phyloP scores from a whole-genome alignment of 2,888 invertebrate species.

The Tenodera sinensis region DNA sequence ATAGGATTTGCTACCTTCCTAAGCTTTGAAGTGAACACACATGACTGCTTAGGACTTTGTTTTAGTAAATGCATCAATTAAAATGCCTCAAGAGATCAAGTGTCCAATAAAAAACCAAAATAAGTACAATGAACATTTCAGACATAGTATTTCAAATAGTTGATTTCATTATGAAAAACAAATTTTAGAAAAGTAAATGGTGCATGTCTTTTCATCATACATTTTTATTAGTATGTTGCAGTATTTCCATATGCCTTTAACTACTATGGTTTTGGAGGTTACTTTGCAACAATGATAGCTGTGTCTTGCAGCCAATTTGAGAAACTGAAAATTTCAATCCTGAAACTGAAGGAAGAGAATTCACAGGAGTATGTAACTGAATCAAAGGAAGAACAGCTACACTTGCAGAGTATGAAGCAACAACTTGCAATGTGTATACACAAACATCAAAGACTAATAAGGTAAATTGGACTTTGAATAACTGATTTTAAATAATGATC shows the following conservation, averaged over 20 bases:
- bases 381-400: not conserved
- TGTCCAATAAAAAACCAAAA: no score
- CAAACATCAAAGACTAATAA: not conserved
- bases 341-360: not conserved
- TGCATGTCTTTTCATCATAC: no score
- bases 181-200: no score
- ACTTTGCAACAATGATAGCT: not conserved
- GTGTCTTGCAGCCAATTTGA: not conserved
- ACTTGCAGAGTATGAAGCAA: not conserved
- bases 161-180: no score
- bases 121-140: no score
- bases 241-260: not conserved
- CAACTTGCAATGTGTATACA: not conserved
- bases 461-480: not conserved
- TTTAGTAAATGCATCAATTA: no score
- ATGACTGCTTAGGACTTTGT: no score
- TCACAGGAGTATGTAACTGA: not conserved
- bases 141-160: no score
- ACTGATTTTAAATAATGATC: no score
- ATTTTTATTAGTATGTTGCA: not conserved
- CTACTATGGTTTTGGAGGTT: not conserved
- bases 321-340: not conserved
- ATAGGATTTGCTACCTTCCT: no score
- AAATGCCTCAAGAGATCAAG: no score
- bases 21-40: no score